Percentiles rank a stretch among this genome's conserved stretches.
Evolutionary conservation across 2,888 invertebrate genomes (phyloP).

Genomic region (Heliconius ismenius): DNA sequence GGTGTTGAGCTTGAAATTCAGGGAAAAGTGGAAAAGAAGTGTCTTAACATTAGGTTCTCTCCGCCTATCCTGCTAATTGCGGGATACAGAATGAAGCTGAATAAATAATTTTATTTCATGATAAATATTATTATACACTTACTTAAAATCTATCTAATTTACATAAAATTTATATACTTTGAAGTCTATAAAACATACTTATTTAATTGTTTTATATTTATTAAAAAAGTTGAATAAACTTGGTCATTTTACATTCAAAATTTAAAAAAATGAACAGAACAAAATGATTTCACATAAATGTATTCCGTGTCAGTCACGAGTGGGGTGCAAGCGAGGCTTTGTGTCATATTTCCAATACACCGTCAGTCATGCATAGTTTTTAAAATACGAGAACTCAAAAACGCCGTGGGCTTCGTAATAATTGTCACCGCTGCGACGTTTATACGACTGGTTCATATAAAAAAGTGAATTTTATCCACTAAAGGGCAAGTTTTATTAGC

Average conservation of each 20-base stretch:
- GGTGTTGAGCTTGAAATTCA: too few relatives aligned
- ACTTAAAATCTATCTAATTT: background rate
- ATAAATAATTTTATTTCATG: background rate
- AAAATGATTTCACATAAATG: conserved; percentile 18
- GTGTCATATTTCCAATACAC: conserved; percentile 6
- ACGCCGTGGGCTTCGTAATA: background rate
- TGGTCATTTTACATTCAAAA: background rate
- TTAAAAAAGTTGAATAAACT: background rate
- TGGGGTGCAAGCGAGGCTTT: background rate
- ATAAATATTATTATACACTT: background rate
- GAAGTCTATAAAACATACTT: background rate
- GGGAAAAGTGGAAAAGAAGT: too few relatives aligned
- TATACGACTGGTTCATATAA: background rate
- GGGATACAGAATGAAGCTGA: too few relatives aligned
- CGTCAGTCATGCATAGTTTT: conserved; percentile 12
- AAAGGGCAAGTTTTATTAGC: conserved; percentile 11
- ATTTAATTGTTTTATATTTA: background rate
- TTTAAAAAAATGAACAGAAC: background rate
- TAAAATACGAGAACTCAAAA: conserved; percentile 1
- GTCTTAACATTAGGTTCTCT: too few relatives aligned
- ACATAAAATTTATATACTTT: too few relatives aligned
- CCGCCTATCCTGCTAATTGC: too few relatives aligned
- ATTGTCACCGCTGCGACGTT: background rate
- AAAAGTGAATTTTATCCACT: background rate
- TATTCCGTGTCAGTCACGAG: conserved; percentile 13